Percentiles rank a stretch among this genome's conserved stretches.
These are phyloP conservation scores for Caenorhabditis remanei DNA, from an alignment of 1,140 invertebrate genomes.

Conservation along the genomic window DNA sequence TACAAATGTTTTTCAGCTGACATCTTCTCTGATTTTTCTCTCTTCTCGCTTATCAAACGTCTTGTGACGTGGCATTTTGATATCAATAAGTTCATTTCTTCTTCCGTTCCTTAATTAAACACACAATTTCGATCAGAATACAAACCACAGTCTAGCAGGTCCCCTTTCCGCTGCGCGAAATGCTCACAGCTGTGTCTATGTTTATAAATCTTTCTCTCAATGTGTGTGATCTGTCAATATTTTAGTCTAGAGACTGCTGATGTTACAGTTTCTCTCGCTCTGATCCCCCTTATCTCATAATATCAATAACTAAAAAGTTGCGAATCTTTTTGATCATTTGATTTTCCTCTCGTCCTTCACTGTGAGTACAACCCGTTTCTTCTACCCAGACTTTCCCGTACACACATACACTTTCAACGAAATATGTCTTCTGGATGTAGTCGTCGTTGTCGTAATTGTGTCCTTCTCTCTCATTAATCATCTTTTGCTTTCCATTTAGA, in stretches of 20 bases:
- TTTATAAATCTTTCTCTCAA: not conserved
- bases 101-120: not conserved
- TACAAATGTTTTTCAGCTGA: too few species aligned
- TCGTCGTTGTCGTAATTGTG: conserved; percentile 15
- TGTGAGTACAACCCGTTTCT: not conserved
- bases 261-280: not conserved
- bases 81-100: not conserved
- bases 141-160: not conserved
- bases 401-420: conserved; percentile 1
- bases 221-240: conserved; percentile 7
- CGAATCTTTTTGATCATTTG: conserved; percentile 29
- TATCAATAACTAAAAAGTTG: conserved; percentile 1
- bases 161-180: not conserved
- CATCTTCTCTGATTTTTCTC: too few species aligned
- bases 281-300: not conserved
- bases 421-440: conserved; percentile 43
- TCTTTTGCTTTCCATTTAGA: conserved; percentile 27
- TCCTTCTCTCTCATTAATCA: conserved; percentile 32
- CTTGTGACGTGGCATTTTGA: conserved; percentile 2
- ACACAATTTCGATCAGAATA: not conserved
- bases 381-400: not conserved
- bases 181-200: conserved; percentile 7
- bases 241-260: not conserved
- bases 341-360: not conserved
- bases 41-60: too few species aligned